A percentile compares a stretch with the other conserved stretches of the same genome.
Evolutionary conservation across 2,113 vertebrate genomes (phyloP).

Genomic region (Notechis scutatus): DNA sequence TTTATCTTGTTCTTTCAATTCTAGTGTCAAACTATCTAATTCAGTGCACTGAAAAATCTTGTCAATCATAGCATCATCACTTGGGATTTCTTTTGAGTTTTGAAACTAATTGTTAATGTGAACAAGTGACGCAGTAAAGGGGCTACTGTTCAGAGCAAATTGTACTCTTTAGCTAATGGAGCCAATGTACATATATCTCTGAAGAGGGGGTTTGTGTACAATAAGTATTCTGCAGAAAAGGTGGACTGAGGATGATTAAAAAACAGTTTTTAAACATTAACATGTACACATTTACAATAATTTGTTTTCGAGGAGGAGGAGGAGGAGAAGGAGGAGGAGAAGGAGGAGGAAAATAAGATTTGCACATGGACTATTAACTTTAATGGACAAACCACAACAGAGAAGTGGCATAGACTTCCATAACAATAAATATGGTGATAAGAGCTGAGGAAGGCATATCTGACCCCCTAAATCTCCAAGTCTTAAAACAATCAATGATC

Average conservation of each 20-base stretch:
- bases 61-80: too few relatives aligned
- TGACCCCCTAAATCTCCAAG: background rate
- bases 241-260: rapidly evolving
- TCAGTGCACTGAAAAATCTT: too few relatives aligned
- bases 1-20: too few relatives aligned
- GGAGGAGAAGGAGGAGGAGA: background rate
- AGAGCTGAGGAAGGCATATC: background rate
- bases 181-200: conserved; percentile 5
- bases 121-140: background rate
- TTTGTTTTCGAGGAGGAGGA: background rate
- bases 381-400: background rate
- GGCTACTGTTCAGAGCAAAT: background rate
- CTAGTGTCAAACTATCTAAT: too few relatives aligned
- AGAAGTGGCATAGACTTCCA: background rate
- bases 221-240: conserved; percentile 13
- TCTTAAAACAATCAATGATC: background rate
- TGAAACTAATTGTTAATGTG: background rate
- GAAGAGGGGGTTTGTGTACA: background rate
- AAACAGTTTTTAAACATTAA: conserved; percentile 7
- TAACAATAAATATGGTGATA: background rate
- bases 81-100: background rate
- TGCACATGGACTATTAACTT: background rate
- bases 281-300: background rate
- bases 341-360: background rate
- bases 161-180: background rate